Evolutionary conservation across 1,140 invertebrate species (phyloP).

Genomic region (Brachionus sp.): DNA sequence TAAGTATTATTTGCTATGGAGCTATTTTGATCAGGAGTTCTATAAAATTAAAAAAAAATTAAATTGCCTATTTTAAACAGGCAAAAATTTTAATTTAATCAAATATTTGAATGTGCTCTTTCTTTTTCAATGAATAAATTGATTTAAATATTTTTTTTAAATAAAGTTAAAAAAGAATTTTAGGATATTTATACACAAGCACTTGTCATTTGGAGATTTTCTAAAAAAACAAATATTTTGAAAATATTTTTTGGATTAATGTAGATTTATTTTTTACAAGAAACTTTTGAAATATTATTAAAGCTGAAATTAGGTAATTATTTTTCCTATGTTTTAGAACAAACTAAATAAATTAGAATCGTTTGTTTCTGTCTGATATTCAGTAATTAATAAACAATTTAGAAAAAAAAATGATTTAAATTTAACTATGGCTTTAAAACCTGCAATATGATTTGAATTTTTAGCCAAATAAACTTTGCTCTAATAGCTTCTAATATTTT

Average conservation of each 20-base stretch:
- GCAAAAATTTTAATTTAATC: background rate
- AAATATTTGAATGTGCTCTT: background rate
- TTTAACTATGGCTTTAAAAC: background rate
- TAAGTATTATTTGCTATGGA: background rate
- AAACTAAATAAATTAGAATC: background rate
- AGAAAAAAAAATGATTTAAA: background rate
- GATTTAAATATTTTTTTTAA: background rate
- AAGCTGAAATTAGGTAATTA: background rate
- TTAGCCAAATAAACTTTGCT: background rate
- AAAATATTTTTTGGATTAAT: background rate
- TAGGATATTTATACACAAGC: background rate
- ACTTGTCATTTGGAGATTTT: background rate
- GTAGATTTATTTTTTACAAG: background rate
- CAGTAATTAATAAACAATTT: background rate
- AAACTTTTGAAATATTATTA: background rate
- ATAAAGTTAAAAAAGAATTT: background rate
- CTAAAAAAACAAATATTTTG: background rate
- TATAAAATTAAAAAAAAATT: too few relatives aligned
- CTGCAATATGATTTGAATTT: background rate
- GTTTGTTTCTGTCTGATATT: background rate
- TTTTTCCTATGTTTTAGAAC: background rate
- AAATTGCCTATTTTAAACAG: background rate
- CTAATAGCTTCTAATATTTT: background rate
- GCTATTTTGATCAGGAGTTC: too few relatives aligned
- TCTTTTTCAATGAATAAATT: background rate